Percentiles rank a stretch among this genome's conserved stretches.
These are phyloP conservation scores for Drosophila monieri DNA, from an alignment of 2,888 invertebrate genomes.

Conservation along the genomic window DNA sequence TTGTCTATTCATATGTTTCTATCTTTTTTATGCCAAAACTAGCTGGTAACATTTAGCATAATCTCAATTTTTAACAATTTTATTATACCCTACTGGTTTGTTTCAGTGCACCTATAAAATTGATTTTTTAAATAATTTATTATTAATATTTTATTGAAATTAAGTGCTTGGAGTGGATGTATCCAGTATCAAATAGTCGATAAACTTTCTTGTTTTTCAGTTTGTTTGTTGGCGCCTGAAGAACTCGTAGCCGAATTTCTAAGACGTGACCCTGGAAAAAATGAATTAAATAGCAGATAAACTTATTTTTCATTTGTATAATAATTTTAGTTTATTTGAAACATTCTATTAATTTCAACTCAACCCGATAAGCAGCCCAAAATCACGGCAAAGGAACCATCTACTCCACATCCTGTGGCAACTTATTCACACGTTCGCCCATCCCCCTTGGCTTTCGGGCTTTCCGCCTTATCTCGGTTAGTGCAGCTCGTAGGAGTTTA, in stretches of 20 bases:
- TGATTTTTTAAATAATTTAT: no score
- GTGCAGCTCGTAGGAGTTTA: slow-evolving; percentile 42
- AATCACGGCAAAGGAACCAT: neutral
- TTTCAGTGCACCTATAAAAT: no score
- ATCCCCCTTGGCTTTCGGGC: slow-evolving; percentile 20
- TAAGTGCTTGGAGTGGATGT: no score
- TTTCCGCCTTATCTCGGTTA: slow-evolving; percentile 49
- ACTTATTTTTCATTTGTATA: neutral
- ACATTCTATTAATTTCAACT: neutral
- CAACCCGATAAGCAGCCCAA: neutral
- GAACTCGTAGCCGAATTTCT: slow-evolving; percentile 71
- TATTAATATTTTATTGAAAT: no score
- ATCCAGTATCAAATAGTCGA: no score
- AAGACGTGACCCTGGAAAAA: slow-evolving; percentile 66
- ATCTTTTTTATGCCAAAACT: no score
- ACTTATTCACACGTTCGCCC: slow-evolving; percentile 7
- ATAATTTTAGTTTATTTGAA: neutral
- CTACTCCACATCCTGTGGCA: slow-evolving; percentile 8
- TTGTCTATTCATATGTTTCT: no score
- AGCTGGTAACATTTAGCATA: no score
- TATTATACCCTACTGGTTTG: no score
- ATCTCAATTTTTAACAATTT: no score
- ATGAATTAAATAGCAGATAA: neutral
- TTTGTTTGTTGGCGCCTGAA: slow-evolving; percentile 67
- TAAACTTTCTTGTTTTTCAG: slow-evolving; percentile 64